These are phyloP conservation scores for Botia almorhae DNA, from an alignment of 2,797 vertebrate genomes.

Conservation along the genomic window DNA sequence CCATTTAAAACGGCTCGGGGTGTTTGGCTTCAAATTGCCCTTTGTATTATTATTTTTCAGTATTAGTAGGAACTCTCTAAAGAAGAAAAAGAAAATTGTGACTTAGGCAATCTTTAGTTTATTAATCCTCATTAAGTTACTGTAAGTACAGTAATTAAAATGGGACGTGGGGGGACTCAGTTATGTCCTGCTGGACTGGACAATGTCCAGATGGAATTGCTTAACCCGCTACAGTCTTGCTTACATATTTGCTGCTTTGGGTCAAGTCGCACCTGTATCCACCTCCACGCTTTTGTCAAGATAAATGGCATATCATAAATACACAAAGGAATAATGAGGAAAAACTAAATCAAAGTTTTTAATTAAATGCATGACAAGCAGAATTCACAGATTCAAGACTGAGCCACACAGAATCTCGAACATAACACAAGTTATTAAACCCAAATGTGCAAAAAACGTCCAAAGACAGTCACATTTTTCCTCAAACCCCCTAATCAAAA, in stretches of 20 bases:
- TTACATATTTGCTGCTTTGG: not conserved
- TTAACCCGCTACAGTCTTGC: not conserved
- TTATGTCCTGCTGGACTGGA: slow-evolving; percentile 45
- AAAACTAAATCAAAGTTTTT: not conserved
- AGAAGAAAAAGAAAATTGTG: not conserved
- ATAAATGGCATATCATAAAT: not conserved
- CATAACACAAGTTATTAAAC: not conserved
- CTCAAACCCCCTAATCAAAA: slow-evolving; percentile 6
- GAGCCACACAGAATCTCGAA: not conserved
- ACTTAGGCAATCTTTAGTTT: slow-evolving; percentile 45
- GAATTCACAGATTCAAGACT: not conserved
- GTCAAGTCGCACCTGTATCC: not conserved
- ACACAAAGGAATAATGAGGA: not conserved
- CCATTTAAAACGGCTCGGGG: slow-evolving; percentile 11
- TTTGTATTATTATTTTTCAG: not conserved
- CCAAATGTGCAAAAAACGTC: not conserved
- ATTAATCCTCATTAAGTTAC: slow-evolving; percentile 47
- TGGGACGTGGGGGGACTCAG: slow-evolving; percentile 30
- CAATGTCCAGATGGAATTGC: slow-evolving; percentile 42
- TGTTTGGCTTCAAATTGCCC: slow-evolving; percentile 2
- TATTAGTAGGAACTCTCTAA: slow-evolving; percentile 5
- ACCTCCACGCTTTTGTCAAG: not conserved
- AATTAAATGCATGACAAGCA: not conserved
- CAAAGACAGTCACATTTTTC: not conserved
- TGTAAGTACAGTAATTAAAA: slow-evolving; percentile 32